Evolutionary conservation across 2,888 invertebrate genomes (phyloP).

Genomic region (Nephrotoma guestfalica): DNA sequence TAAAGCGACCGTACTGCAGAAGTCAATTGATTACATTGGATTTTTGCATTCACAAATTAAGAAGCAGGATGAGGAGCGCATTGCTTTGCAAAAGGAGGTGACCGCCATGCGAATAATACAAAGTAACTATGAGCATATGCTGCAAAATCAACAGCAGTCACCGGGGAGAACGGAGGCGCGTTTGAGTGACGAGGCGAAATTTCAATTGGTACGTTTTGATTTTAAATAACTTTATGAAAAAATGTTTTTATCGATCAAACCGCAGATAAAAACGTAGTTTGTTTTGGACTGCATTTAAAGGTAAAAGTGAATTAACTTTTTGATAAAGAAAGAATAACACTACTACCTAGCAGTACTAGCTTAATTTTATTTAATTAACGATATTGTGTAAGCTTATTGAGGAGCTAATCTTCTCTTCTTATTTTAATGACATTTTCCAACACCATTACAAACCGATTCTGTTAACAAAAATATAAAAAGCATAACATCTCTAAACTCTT

Average conservation of each 20-base stretch:
- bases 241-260: neutral
- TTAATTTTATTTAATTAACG: no score
- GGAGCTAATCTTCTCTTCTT: no score
- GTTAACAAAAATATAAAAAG: no score
- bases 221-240: neutral
- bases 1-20: conserved; percentile 85
- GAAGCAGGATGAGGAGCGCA: conserved; percentile 89
- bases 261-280: neutral
- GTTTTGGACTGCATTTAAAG: no score
- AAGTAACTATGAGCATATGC: conserved; percentile 90
- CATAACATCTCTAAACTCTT: no score
- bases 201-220: conserved; percentile 67
- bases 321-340: no score
- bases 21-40: conserved; percentile 87
- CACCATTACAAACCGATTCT: no score
- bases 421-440: no score
- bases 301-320: no score
- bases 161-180: conserved; percentile 77
- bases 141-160: conserved; percentile 87
- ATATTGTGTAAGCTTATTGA: no score
- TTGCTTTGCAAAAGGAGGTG: conserved; percentile 78
- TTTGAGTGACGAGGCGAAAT: conserved; percentile 89
- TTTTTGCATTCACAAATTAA: conserved; percentile 82
- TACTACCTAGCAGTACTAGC: no score
- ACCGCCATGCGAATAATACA: conserved; percentile 88